A percentile compares a stretch with the other conserved stretches of the same genome.
These are phyloP conservation scores for Burhinus oedicnemus DNA, from an alignment of 2,113 vertebrate genomes.

Conservation along the genomic window DNA sequence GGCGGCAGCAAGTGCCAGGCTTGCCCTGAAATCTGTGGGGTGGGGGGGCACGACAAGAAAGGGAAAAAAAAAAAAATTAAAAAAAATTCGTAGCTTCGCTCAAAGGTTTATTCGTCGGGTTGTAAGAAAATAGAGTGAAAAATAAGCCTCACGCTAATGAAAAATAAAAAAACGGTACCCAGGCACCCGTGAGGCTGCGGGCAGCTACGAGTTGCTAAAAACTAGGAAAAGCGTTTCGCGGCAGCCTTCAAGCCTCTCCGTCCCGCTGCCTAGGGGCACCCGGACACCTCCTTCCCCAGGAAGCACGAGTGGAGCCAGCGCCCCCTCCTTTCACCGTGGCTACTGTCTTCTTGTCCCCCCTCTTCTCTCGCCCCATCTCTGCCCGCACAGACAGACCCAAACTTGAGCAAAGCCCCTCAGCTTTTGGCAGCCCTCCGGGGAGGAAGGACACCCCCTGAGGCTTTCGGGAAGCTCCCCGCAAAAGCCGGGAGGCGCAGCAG, in stretches of 20 bases:
- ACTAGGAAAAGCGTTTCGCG: neutral
- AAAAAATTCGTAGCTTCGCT: neutral
- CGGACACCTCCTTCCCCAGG: neutral
- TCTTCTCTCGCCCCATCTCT: neutral
- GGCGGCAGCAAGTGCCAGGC: fast-evolving
- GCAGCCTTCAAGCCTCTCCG: neutral
- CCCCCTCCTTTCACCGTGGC: neutral
- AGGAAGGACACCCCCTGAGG: neutral
- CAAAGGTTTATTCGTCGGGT: neutral
- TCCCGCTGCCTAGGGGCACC: neutral
- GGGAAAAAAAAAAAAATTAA: fast-evolving
- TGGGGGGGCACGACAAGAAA: neutral
- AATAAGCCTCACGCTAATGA: neutral
- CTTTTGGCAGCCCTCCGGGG: neutral
- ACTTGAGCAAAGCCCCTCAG: neutral
- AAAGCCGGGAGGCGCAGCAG: neutral
- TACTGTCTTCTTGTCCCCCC: neutral
- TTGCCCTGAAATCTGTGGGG: neutral
- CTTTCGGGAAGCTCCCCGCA: neutral
- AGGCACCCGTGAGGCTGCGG: neutral
- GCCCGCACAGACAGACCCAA: neutral
- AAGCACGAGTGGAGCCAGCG: neutral
- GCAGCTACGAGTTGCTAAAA: neutral
- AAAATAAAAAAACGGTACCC: neutral
- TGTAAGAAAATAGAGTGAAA: neutral